phyloP scores from a whole-genome alignment of 1,140 invertebrate species.

The Galendromus occidentalis region DNA sequence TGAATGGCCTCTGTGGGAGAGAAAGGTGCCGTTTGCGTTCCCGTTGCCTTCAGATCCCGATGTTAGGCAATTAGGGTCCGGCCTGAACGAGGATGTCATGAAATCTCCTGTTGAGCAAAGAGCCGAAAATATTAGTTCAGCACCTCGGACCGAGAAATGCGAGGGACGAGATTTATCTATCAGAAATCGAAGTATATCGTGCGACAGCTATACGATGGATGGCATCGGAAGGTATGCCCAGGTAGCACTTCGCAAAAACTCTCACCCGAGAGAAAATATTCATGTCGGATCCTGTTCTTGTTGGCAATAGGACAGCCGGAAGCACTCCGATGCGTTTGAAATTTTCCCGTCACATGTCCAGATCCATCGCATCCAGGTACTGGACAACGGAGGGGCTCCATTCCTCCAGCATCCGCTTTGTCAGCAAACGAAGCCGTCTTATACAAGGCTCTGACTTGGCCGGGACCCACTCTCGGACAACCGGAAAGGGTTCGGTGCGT shows the following conservation, averaged over 20 bases:
- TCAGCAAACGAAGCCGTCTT: conserved; percentile 7
- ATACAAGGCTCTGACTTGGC: conserved; percentile 4
- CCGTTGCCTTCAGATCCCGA: conserved; percentile 20
- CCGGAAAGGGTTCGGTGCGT: conserved; percentile 63
- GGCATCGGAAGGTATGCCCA: too few species aligned
- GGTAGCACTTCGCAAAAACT: too few species aligned
- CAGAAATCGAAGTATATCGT: neutral
- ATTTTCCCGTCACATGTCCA: conserved; percentile 31
- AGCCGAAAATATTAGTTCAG: too few species aligned
- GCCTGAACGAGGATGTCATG: neutral
- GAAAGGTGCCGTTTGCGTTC: conserved; percentile 21
- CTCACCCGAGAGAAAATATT: conserved; percentile 13
- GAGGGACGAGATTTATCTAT: too few species aligned
- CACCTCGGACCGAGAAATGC: too few species aligned
- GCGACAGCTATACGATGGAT: neutral
- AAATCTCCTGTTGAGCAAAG: neutral
- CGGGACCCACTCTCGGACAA: conserved; percentile 48
- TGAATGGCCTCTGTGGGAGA: conserved; percentile 21
- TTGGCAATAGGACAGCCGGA: conserved; percentile 22
- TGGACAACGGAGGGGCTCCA: conserved; percentile 23
- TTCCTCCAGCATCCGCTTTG: conserved; percentile 11
- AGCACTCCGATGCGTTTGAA: conserved; percentile 29
- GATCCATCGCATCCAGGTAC: conserved; percentile 31
- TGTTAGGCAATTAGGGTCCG: conserved; percentile 15
- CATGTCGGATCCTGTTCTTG: conserved; percentile 15